phyloP scores from a whole-genome alignment of 2,113 vertebrate species.

The Benitochromis conjunctus region DNA sequence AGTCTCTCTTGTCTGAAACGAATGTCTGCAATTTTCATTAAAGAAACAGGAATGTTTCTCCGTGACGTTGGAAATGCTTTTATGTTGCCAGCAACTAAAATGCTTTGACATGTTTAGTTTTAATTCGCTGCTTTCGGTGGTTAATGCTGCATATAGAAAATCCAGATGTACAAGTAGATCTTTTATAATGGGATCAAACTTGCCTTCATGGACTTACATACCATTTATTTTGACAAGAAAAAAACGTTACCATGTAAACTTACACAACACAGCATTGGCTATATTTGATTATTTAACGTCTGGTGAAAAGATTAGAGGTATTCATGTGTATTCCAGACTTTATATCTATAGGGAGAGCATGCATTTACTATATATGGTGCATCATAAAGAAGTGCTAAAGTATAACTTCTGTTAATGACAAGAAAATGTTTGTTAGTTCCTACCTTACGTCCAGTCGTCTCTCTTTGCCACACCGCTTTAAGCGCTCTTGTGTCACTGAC shows the following conservation, averaged over 20 bases:
- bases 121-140: not conserved
- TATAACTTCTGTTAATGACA: not conserved
- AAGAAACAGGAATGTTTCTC: not conserved
- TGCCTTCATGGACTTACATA: not conserved
- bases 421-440: not conserved
- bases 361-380: not conserved
- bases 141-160: not conserved
- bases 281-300: not conserved
- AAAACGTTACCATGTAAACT: not conserved
- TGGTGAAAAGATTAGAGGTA: not conserved
- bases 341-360: not conserved
- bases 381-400: not conserved
- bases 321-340: not conserved
- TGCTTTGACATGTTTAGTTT: not conserved
- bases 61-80: not conserved
- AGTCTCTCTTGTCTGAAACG: not conserved
- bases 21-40: not conserved
- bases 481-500: not conserved
- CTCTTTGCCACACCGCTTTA: not conserved
- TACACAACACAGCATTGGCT: not conserved
- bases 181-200: not conserved
- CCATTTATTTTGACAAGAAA: not conserved
- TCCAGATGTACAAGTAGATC: not conserved
- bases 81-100: not conserved
- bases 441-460: not conserved